A percentile compares a stretch with the other conserved stretches of the same genome.
phyloP scores from a whole-genome alignment of 64 coral and sea anemone genomes.

The Stichodactyla helianthus region DNA sequence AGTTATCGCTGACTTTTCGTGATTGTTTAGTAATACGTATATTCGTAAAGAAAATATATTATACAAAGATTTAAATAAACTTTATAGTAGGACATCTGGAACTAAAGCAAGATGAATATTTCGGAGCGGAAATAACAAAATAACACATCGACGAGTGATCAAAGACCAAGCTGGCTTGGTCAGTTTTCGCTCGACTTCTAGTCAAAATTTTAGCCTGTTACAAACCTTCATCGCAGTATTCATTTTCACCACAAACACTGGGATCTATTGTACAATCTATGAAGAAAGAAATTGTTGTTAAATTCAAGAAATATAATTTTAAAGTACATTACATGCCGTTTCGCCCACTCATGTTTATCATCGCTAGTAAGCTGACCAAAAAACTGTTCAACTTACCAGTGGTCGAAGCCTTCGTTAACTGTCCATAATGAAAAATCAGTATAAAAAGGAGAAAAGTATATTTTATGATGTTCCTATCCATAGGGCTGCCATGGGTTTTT shows the following conservation, averaged over 20 bases:
- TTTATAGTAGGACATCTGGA: neutral
- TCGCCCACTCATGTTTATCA: conserved; percentile 21
- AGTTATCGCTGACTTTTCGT: neutral
- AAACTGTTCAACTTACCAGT: conserved; percentile 41
- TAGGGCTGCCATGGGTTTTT: conserved; percentile 48
- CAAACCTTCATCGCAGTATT: conserved; percentile 16
- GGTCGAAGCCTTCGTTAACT: conserved; percentile 33
- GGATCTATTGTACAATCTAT: conserved; percentile 1
- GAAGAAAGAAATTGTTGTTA: neutral
- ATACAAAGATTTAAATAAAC: neutral
- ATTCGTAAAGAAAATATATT: neutral
- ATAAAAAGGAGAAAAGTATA: conserved; percentile 7
- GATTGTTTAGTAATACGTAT: neutral
- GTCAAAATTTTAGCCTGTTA: neutral
- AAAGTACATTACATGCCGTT: neutral
- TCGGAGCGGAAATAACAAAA: conserved; percentile 12
- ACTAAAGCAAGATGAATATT: neutral
- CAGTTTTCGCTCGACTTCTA: neutral
- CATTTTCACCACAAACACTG: conserved; percentile 2
- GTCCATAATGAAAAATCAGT: conserved; percentile 41
- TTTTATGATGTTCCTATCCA: conserved; percentile 59
- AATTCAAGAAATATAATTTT: neutral
- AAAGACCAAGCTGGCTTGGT: conserved; percentile 11
- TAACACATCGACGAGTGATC: conserved; percentile 5
- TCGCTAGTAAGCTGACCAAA: conserved; percentile 8